These are phyloP conservation scores for Cheilosia grossa DNA, from an alignment of 2,888 invertebrate species.

Conservation along the genomic window DNA sequence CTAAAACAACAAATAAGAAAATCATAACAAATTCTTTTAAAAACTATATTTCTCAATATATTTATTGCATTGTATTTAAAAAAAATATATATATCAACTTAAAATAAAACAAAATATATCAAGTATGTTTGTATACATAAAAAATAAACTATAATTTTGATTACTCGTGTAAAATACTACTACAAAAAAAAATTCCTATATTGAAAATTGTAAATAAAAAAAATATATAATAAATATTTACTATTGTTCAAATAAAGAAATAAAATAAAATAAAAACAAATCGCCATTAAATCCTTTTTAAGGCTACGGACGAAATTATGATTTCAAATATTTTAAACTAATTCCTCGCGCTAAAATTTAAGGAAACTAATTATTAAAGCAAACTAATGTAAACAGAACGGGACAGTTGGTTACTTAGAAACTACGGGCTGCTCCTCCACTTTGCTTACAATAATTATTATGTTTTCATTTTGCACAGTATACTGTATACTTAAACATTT, in stretches of 20 bases:
- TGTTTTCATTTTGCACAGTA: constrained; percentile 44
- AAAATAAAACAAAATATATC: constrained; percentile 29
- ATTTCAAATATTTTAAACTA: constrained; percentile 59
- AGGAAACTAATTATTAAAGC: constrained; percentile 64
- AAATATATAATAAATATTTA: constrained; percentile 73
- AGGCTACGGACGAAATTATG: constrained; percentile 74
- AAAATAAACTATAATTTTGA: constrained; percentile 62
- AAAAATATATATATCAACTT: constrained; percentile 24
- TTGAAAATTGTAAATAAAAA: constrained; percentile 59
- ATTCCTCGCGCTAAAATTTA: constrained; percentile 28
- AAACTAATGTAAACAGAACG: constrained; percentile 51
- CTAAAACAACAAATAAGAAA: constrained; percentile 30
- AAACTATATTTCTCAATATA: constrained; percentile 69
- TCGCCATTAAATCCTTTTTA: constrained; percentile 73
- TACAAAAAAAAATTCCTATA: constrained; percentile 42
- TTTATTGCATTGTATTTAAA: constrained; percentile 69
- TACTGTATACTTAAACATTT: constrained; percentile 28
- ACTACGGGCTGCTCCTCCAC: constrained; percentile 7
- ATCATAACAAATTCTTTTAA: constrained; percentile 41
- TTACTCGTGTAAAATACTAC: constrained; percentile 62
- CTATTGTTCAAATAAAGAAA: constrained; percentile 45
- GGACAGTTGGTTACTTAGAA: constrained; percentile 44
- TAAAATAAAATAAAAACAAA: constrained; percentile 52
- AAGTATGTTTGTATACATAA: constrained; percentile 6
- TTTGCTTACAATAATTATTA: constrained; percentile 20